Evolutionary conservation across 2,888 invertebrate species (phyloP).

Genomic region (Calameuta idolon): DNA sequence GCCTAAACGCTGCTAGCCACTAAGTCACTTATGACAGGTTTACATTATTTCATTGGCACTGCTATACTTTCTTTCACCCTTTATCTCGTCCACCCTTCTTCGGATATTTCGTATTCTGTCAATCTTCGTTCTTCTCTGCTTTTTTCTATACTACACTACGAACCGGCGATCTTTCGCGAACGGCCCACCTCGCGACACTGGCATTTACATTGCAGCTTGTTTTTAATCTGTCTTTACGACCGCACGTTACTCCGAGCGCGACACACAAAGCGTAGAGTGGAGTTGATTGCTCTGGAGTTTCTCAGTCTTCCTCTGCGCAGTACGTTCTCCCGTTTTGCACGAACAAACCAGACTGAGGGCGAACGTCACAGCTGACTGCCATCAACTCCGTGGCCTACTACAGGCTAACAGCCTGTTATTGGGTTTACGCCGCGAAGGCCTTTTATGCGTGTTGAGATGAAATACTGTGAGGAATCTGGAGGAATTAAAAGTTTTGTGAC

Average conservation of each 20-base stretch:
- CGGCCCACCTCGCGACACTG: constrained; percentile 21
- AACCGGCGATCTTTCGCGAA: constrained; percentile 18
- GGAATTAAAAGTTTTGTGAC: neutral
- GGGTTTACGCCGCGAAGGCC: neutral
- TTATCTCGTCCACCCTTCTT: constrained; percentile 11
- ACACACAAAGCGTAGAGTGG: neutral
- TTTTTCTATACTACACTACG: constrained; percentile 6
- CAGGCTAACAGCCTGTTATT: neutral
- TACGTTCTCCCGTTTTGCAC: neutral
- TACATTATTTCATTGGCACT: neutral
- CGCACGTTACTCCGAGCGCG: neutral
- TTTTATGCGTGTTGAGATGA: neutral
- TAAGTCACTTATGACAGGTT: neutral
- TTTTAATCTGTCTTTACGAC: neutral
- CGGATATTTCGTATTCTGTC: constrained; percentile 10
- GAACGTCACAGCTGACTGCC: constrained; percentile 24
- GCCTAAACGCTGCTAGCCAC: neutral
- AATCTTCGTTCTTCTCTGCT: constrained; percentile 17
- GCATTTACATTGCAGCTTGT: constrained; percentile 15
- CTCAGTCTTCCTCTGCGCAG: neutral
- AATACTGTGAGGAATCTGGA: neutral
- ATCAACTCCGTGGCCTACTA: neutral
- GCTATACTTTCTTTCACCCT: neutral
- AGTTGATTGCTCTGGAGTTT: neutral
- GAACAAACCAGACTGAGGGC: constrained; percentile 12